phyloP scores from a whole-genome alignment of 2,888 invertebrate species.

The Drosophila gaucha region DNA sequence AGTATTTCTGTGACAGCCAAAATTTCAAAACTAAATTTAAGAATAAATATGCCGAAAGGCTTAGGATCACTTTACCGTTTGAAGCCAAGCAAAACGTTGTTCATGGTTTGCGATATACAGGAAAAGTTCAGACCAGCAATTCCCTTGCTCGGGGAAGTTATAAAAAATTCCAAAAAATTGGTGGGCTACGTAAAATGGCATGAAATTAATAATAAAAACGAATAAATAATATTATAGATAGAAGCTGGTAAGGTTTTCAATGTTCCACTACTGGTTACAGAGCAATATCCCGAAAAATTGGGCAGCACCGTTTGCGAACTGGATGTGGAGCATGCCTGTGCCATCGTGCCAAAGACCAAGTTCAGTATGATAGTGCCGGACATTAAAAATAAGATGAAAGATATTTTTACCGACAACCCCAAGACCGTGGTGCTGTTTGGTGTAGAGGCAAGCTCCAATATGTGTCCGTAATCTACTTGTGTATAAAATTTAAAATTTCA shows the following conservation, averaged over 20 bases:
- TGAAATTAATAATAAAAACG: too few species aligned
- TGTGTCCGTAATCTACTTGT: neutral
- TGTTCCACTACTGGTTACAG: constrained; percentile 89
- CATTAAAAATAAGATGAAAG: constrained; percentile 86
- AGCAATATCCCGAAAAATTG: constrained; percentile 90
- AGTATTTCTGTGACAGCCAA: too few species aligned
- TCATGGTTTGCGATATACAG: constrained; percentile 93
- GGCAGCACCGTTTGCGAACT: constrained; percentile 90
- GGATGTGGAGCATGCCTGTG: constrained; percentile 87
- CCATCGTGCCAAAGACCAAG: constrained; percentile 89
- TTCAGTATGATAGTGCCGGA: constrained; percentile 92
- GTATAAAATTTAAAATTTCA: neutral
- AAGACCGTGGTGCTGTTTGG: constrained; percentile 88
- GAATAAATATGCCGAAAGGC: constrained; percentile 28
- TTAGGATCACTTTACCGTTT: constrained; percentile 54
- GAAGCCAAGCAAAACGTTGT: constrained; percentile 87
- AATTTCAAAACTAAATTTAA: neutral
- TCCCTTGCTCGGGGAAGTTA: constrained; percentile 89
- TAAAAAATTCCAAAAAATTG: constrained; percentile 88
- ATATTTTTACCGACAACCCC: constrained; percentile 85
- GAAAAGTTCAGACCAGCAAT: constrained; percentile 91
- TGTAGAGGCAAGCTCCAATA: constrained; percentile 86
- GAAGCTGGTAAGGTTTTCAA: constrained; percentile 88
- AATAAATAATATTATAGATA: constrained; percentile 87
- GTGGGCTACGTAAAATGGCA: constrained; percentile 84